Base-by-base conservation (phyloP, 2,797 vertebrate species). In the Helicolenus hilgendorfi region DNA sequence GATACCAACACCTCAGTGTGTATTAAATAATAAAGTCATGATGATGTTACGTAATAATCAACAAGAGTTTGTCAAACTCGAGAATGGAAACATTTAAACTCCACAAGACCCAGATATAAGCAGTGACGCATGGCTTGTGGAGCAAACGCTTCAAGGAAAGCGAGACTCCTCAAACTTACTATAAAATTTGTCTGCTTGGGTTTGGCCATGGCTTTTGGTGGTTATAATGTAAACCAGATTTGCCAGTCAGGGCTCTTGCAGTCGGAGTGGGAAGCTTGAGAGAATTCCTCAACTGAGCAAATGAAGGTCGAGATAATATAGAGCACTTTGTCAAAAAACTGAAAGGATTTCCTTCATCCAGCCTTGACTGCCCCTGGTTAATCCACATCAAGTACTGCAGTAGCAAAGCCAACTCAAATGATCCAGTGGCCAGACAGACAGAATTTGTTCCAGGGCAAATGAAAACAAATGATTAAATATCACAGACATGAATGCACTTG, bases 161-260 rank as follows among this genome's bases (percentile, higher is more conserved):
- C 89, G 87, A 76, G 76, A 45, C 81, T 69, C 72, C 79, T 89
- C 72, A 74, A 86, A 77, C 65, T 62, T 27, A 22, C 67, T 41
- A 62, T 94, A 84, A 93, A 91, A 84, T 79, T 4, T 63, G 89
- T 88, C 86, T 91, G 85, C 73, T 60, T 41, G 73, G 55, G 80
- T 90, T 88, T 60, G 79, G 91, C 72, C 72, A 85, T 71, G 72
- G 41, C 22, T 87, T 58, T 84, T 84, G 65, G 87, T 77, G 84
- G 72, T 91, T 86, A 26, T 86, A 92, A 92, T 92, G 35, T 41
- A 85, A 94, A 89, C 84, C 92, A 93, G 86, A 95, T 90, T 92
- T 92, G 72, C 60, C 79, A 69, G 78, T 90, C 27, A 2, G 45
- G 55, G 38, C 53, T 85, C 24, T 87, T 72, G 41, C 53, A 86